Evolutionary conservation across 2,797 vertebrate genomes (phyloP).

Genomic region (Alectoris magna): DNA sequence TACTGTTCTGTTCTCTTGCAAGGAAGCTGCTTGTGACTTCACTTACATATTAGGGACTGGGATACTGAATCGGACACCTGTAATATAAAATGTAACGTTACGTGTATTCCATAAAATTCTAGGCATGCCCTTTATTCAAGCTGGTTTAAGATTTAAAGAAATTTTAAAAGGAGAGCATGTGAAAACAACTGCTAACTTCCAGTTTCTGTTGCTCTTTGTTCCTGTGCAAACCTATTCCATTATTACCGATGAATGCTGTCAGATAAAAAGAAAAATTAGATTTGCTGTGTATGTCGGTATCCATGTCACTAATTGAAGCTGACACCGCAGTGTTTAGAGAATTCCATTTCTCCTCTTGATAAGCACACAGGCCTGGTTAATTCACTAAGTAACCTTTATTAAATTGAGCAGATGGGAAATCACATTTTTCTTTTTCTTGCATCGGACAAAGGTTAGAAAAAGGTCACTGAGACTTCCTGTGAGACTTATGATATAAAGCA

Average conservation of each 20-base stretch:
- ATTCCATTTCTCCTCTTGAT: conserved; percentile 69
- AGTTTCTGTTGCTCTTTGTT: background rate
- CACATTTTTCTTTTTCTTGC: conserved; percentile 71
- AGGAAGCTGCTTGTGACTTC: background rate
- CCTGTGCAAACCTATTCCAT: conserved; percentile 12
- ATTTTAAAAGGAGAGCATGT: background rate
- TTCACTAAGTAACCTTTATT: conserved; percentile 87
- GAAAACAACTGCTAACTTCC: background rate
- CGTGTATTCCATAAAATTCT: background rate
- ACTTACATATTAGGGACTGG: background rate
- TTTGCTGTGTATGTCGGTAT: conserved; percentile 81
- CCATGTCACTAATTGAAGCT: conserved; percentile 87
- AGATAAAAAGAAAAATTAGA: conserved; percentile 75
- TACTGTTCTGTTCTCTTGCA: background rate
- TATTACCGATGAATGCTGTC: conserved; percentile 3
- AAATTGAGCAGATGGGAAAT: conserved; percentile 81
- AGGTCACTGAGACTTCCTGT: conserved; percentile 69
- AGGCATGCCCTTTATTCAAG: background rate
- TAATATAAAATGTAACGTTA: background rate
- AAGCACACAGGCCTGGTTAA: conserved; percentile 79
- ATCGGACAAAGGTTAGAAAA: conserved; percentile 75
- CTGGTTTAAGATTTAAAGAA: conserved; percentile 19
- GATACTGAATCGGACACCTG: background rate
- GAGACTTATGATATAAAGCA: conserved; percentile 35
- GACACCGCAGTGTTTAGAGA: conserved; percentile 80